A percentile compares a stretch with the other conserved stretches of the same genome.
phyloP scores from a whole-genome alignment of 2,113 vertebrate species.

The Paradoxurus hermaphroditus region DNA sequence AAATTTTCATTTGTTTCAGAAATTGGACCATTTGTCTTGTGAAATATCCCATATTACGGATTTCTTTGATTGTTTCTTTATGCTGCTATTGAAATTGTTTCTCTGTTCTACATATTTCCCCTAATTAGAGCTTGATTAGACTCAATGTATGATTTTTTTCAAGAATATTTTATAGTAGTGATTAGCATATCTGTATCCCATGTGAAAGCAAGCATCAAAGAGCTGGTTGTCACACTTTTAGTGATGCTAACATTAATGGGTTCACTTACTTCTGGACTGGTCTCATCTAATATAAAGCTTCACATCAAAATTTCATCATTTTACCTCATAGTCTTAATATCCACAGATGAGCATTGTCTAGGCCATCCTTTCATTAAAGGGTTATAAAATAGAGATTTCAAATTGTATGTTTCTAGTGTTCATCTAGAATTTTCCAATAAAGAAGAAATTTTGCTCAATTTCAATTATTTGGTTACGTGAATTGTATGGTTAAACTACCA shows the following conservation, averaged over 20 bases:
- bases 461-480: background rate
- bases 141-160: background rate
- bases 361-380: background rate
- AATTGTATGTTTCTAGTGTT: slow-evolving; percentile 5
- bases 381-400: background rate
- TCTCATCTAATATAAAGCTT: background rate
- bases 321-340: background rate
- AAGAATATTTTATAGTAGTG: background rate
- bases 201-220: background rate
- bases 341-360: background rate
- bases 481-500: slow-evolving; percentile 19
- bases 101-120: background rate
- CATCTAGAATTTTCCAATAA: slow-evolving; percentile 10
- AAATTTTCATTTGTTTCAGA: background rate
- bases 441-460: background rate
- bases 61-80: background rate
- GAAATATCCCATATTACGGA: background rate
- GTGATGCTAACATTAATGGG: background rate
- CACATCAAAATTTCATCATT: slow-evolving; percentile 8
- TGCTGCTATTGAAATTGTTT: background rate
- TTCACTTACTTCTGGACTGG: background rate
- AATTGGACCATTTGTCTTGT: background rate
- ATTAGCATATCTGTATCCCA: background rate
- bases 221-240: background rate
- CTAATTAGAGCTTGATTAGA: background rate